Evolutionary conservation across 1,140 invertebrate species (phyloP).

Genomic region (Drosophila nebulosa): DNA sequence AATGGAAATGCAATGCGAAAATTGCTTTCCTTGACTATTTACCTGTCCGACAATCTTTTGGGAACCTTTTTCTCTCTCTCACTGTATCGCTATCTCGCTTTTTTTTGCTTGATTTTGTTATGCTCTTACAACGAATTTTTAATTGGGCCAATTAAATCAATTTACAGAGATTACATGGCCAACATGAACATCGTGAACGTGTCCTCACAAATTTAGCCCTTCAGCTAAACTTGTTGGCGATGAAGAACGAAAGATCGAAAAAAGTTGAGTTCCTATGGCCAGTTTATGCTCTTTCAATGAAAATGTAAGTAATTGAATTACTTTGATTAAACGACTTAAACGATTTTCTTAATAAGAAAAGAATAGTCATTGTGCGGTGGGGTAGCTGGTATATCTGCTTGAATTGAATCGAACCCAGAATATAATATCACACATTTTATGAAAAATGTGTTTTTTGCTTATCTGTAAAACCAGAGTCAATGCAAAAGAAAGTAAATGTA

Average conservation of each 20-base stretch:
- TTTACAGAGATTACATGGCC: slow-evolving; percentile 71
- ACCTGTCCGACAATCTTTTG: slow-evolving; percentile 22
- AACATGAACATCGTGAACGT: slow-evolving; percentile 19
- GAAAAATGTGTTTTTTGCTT: no score
- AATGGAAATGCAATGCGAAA: slow-evolving; percentile 21
- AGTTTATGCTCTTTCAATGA: neutral
- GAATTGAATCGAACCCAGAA: no score
- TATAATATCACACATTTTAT: no score
- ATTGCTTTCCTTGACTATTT: slow-evolving; percentile 34
- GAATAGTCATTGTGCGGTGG: no score
- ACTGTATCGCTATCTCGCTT: slow-evolving; percentile 1
- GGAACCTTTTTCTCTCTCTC: neutral
- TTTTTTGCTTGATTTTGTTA: neutral
- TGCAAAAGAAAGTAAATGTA: no score
- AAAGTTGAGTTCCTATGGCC: neutral
- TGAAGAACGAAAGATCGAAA: neutral
- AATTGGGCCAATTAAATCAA: slow-evolving; percentile 75
- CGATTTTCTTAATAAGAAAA: no score
- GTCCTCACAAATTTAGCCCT: slow-evolving; percentile 61
- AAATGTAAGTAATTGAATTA: neutral
- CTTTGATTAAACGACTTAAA: no score
- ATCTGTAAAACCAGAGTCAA: no score
- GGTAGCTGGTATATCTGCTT: no score
- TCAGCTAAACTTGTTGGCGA: slow-evolving; percentile 22
- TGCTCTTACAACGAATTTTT: slow-evolving; percentile 45